Base-by-base conservation (phyloP, 2,113 vertebrate genomes). In the Motacilla alba region DNA sequence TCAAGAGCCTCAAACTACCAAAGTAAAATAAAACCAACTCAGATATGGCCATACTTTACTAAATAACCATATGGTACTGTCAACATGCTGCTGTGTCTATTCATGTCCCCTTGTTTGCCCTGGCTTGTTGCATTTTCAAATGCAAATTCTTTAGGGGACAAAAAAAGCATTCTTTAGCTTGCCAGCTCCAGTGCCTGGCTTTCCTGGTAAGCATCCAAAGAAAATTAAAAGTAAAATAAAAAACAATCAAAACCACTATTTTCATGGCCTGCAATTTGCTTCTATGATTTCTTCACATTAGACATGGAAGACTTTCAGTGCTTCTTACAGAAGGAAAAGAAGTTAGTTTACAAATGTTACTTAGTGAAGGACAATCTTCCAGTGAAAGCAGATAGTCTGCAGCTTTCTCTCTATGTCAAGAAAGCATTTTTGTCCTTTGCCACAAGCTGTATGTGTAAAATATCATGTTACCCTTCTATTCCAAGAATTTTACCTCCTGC, bases 261-360 rank as follows among this genome's bases (percentile, higher is more conserved):
- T 49, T 0, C 24, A 28, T 46, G 5, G 49, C 5, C 17, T 23
- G 8, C 10, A 79, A 55, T 59, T 41, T 67, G 10, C 2, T 43
- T 49, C 15, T 50, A 58, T 3, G 21, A 11, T 58, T 59, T 55
- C 39, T 63, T 90, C 20, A 27, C 35, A 18, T 23, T 44, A 70
- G 26, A 41, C 0, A 0, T 56, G 13, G 14, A 72, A 73, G 12
- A 9, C 24, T 58, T 83, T 68, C 3, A 28, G 6, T 2, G 10
- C 9, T 55, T 90, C 75, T 50, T 49, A 56, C 2, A 43, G 68
- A 62, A n/a, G 7, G 46, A 86, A 78, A 68, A 47, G 0, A 17
- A 52, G 2, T 10, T 55, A 33, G 3, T 63, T 79, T 83, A 31
- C 3, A 35, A 18, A 30, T 26, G 8, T 19, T 39, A 35, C 6